phyloP scores from a whole-genome alignment of 2,888 invertebrate species.

The Eupithecia subfuscata region DNA sequence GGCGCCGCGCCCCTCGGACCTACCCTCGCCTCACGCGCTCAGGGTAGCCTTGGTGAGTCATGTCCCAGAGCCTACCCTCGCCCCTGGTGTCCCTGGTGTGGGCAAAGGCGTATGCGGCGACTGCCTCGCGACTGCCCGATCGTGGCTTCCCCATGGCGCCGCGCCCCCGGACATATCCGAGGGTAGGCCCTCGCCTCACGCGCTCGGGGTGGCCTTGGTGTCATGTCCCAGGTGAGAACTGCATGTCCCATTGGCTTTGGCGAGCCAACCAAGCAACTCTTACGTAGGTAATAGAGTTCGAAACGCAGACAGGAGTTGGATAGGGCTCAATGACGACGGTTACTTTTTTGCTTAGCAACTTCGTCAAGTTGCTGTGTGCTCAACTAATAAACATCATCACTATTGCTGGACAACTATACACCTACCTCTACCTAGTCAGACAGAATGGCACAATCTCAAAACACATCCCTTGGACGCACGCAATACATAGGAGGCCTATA shows the following conservation, averaged over 20 bases:
- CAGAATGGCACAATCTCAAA: background rate
- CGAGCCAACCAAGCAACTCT: too few species aligned
- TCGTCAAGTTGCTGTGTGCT: too few species aligned
- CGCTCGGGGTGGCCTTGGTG: conserved; percentile 64
- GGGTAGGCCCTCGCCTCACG: conserved; percentile 72
- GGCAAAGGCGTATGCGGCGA: conserved; percentile 74
- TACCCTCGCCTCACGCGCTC: conserved; percentile 69
- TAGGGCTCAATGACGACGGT: too few species aligned
- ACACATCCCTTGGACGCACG: background rate
- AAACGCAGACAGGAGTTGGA: too few species aligned
- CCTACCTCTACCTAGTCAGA: background rate
- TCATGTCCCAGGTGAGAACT: background rate
- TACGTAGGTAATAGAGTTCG: too few species aligned
- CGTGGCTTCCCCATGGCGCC: too few species aligned
- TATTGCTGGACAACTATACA: background rate
- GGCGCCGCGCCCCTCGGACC: conserved; percentile 65
- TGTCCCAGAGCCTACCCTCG: background rate
- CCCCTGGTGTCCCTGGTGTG: conserved; percentile 73
- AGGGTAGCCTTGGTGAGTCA: conserved; percentile 61
- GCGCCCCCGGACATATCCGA: too few species aligned
- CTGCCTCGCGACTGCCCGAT: too few species aligned
- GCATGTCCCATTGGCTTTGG: too few species aligned
- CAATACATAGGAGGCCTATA: too few species aligned
- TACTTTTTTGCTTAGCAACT: too few species aligned
- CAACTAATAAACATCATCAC: too few species aligned